These are phyloP conservation scores for Thinocorus orbignyianus DNA, from an alignment of 2,113 vertebrate genomes.

Conservation along the genomic window DNA sequence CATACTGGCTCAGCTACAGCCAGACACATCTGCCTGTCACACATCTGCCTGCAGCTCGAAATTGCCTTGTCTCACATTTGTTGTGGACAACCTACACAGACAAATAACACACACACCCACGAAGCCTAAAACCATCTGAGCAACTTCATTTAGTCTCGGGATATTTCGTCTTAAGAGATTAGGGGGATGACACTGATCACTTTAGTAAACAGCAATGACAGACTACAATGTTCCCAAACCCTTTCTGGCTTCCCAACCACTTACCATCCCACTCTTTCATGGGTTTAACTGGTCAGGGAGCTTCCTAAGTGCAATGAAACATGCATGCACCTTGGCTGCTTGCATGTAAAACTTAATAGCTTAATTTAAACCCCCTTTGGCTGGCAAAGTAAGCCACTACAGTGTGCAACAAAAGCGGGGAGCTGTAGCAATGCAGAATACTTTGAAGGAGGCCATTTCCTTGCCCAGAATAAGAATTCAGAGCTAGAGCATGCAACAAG, in stretches of 20 bases:
- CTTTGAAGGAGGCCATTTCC: background rate
- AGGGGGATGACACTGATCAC: background rate
- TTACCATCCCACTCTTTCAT: background rate
- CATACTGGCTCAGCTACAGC: background rate
- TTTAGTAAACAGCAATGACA: background rate
- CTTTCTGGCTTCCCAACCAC: background rate
- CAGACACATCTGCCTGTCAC: background rate
- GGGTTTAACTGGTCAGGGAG: background rate
- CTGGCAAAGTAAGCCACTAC: background rate
- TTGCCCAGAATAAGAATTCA: background rate
- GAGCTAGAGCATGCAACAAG: background rate
- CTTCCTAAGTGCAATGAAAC: background rate
- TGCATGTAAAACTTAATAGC: background rate
- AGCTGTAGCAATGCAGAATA: background rate
- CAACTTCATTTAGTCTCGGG: background rate
- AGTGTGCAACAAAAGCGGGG: background rate
- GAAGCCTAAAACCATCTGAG: background rate
- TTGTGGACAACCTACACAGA: background rate
- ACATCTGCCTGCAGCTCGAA: background rate
- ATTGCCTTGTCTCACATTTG: background rate
- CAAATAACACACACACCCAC: background rate
- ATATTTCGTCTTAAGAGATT: background rate
- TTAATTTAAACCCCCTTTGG: background rate
- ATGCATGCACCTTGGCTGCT: background rate
- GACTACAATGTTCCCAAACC: background rate